Evolutionary conservation across 1,140 invertebrate species (phyloP), one percentile per base, ranked within the genome.

Genomic region (Papilio aristodemus): DNA sequence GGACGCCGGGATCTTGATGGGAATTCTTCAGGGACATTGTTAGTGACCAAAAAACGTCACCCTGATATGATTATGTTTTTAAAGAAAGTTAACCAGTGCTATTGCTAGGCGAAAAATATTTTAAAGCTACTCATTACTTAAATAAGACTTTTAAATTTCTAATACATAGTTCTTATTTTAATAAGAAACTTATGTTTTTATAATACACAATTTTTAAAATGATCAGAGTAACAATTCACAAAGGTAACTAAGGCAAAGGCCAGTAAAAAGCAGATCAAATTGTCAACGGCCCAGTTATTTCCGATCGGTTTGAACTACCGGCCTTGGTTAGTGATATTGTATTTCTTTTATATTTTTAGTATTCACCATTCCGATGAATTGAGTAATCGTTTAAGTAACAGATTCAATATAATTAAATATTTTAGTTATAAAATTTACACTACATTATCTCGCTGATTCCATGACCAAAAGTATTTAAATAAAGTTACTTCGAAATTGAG

Each of bases 1-100:
- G 77, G 77, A 25, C 8, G 43, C 32, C 22, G 72, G 66, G 43
- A 73, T 71, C 78, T 72, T 69, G 74, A 80, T 73, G 70, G 74
- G 71, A 73, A 74, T 80, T 74, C 68, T 68, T 71, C 17, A 36
- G 70, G 70, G 69, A 76, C 71, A 72, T 79, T 64, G 62, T 67
- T 63, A 68, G 71, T 69, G 66, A 58, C 22, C 58, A 72, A 78
- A 78, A 79, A 79, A 73, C 46, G 25, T 67, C 22, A 5, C 67
- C 73, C 75, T 74, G 72, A 78, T 81, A 80, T 80, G 62, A 83
- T 81, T 81, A 71, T 66, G 63, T 66, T 79, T 73, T 71, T 75
- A 67, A 71, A 68, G 68, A 10, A 50, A 46, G 62, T 25, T 8
- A 9, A 70, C 66, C 71, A 71, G 19, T 68, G 57, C 9, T 25